Conservation (phyloP, 2,888 invertebrate genomes). For the Eubasilissa splendida region DNA sequence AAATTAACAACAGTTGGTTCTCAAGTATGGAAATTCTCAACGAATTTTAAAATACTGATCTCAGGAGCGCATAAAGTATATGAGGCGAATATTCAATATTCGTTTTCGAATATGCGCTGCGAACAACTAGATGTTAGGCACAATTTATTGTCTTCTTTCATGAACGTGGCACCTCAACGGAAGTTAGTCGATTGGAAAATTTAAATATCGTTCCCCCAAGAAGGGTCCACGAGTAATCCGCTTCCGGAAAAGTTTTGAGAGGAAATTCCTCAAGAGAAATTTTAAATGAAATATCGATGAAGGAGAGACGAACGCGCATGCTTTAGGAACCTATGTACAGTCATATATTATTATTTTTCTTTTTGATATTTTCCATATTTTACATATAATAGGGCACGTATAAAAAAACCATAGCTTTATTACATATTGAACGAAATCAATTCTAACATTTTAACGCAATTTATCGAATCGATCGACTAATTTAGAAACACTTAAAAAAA, state of each 20-base stretch:
- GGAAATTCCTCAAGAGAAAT: conserved; percentile 37
- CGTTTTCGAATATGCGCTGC: background rate
- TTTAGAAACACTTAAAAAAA: too few species aligned
- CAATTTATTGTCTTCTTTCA: conserved; percentile 43
- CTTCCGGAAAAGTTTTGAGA: conserved; percentile 47
- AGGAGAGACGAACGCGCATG: conserved; percentile 10
- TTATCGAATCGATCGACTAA: too few species aligned
- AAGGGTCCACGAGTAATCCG: conserved; percentile 49
- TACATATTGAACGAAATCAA: too few species aligned
- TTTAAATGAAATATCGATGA: conserved; percentile 39
- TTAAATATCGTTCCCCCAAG: conserved; percentile 51
- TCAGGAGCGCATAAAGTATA: background rate
- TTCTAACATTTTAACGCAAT: too few species aligned
- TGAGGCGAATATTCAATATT: conserved; percentile 8
- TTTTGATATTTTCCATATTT: too few species aligned
- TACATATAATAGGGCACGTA: too few species aligned
- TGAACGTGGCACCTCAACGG: conserved; percentile 27
- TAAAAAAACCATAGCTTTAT: too few species aligned
- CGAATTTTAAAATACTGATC: background rate
- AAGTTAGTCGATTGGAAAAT: conserved; percentile 56
- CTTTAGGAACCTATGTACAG: too few species aligned
- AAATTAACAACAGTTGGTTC: too few species aligned
- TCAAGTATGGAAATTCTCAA: too few species aligned
- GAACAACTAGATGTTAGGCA: conserved; percentile 15
- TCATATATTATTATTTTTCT: too few species aligned